phyloP scores from a whole-genome alignment of 92 coral and sea anemone species.

The Heliopora coerulea region DNA sequence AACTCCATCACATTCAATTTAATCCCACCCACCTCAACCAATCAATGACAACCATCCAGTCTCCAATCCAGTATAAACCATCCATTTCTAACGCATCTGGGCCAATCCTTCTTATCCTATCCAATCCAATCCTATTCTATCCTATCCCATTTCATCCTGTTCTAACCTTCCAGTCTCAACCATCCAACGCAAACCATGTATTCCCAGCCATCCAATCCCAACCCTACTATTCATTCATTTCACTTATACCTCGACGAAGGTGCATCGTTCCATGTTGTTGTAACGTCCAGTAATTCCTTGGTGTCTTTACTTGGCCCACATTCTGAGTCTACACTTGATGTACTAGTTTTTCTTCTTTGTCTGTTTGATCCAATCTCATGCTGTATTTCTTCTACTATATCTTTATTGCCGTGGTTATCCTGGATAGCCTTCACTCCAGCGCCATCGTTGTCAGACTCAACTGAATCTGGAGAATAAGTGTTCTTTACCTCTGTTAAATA shows the following conservation, averaged over 20 bases:
- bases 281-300: not conserved
- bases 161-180: too few species aligned
- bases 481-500: conserved; percentile 1
- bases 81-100: too few species aligned
- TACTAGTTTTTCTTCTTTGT: conserved; percentile 5
- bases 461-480: not conserved
- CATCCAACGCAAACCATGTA: too few species aligned
- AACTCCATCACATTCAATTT: too few species aligned
- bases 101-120: too few species aligned
- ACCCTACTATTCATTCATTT: not conserved
- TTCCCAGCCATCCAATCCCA: too few species aligned
- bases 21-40: too few species aligned
- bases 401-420: not conserved
- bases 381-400: not conserved
- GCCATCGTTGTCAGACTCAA: not conserved
- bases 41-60: too few species aligned
- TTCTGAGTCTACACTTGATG: not conserved
- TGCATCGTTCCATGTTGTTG: not conserved
- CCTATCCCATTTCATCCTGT: too few species aligned
- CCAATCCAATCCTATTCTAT: too few species aligned
- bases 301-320: not conserved
- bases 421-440: not conserved
- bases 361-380: conserved; percentile 2
- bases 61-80: too few species aligned
- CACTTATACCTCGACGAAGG: not conserved